Base-by-base conservation (phyloP, 2,113 vertebrate genomes). In the Mixornis gularis region DNA sequence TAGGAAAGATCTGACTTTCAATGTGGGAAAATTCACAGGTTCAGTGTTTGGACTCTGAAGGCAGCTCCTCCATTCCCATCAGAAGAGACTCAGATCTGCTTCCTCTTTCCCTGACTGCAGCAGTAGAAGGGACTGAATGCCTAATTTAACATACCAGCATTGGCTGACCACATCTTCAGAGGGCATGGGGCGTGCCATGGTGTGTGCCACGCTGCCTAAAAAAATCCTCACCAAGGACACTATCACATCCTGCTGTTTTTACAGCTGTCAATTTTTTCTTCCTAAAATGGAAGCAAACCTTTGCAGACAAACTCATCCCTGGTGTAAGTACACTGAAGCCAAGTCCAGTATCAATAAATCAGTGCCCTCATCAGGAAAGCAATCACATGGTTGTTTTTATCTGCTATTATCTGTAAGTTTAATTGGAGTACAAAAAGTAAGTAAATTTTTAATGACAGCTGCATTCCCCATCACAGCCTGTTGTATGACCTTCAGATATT, bases 391-490 rank as follows among this genome's bases (percentile, higher is more conserved):
- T 91, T 95, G 90, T 90, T 94, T 96, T 96, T 96, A 96, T 95
- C 89, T 93, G 93, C 88, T 96, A 94, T 94, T 94, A 94, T 96
- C 96, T 96, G 84, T 87, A 92, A 93, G 91, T 97, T 97, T 97
- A 96, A 97, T 97, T 97, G 96, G 79, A 95, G 93, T 96, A 94
- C 95, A 96, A 96, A 97, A 97, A 95, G 93, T 94, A 94, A 93
- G 96, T 97, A 95, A 97, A 97, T 97, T 95, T 97, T 97, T 97
- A 96, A 97, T 97, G 96, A 89, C 81, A 94, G 93, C 88, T 92
- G 83, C 91, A 96, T 93, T 97, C 92, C 87, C 76, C 70, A 87
- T 58, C 90, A 73, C 78, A 83, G 95, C 77, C 95, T 87, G 59
- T 69, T 84, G 91, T 93, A 41, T 95, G 96, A 97, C 97, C 97